A percentile compares a stretch with the other conserved stretches of the same genome.
phyloP scores from a whole-genome alignment of 2,113 vertebrate species.

The Pachypanchax playfairii region DNA sequence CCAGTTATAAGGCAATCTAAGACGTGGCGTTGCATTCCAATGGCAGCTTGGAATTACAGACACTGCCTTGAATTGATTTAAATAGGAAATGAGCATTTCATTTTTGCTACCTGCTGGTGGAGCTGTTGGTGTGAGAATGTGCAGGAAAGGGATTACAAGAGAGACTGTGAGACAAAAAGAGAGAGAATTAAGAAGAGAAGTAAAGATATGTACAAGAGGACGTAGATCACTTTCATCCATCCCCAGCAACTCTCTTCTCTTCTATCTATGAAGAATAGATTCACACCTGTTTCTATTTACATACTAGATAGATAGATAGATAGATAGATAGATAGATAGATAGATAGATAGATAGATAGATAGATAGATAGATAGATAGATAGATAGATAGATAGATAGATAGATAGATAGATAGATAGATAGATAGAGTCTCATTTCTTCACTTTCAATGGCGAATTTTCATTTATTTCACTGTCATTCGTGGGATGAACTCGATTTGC shows the following conservation, averaged over 20 bases:
- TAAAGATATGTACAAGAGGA: constrained; percentile 41
- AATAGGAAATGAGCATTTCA: background rate
- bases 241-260: constrained; percentile 12
- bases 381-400: constrained; percentile 10
- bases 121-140: constrained; percentile 70
- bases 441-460: constrained; percentile 57
- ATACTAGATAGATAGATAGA: constrained; percentile 26
- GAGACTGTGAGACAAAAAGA: constrained; percentile 59
- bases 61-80: constrained; percentile 6
- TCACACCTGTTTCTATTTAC: background rate
- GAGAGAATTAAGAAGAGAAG: constrained; percentile 51
- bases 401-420: constrained; percentile 1
- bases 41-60: background rate
- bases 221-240: no score
- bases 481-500: constrained; percentile 58
- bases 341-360: constrained; percentile 30
- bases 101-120: constrained; percentile 69
- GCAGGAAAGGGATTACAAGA: constrained; percentile 23
- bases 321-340: constrained; percentile 18
- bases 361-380: constrained; percentile 18
- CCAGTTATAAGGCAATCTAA: constrained; percentile 12
- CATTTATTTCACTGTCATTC: constrained; percentile 57
- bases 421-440: constrained; percentile 24
- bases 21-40: constrained; percentile 24
- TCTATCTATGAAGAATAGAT: background rate